Evolutionary conservation across 2,797 vertebrate genomes (phyloP), one percentile per base, ranked within the genome.

Genomic region (Oreochromis mossambicus): DNA sequence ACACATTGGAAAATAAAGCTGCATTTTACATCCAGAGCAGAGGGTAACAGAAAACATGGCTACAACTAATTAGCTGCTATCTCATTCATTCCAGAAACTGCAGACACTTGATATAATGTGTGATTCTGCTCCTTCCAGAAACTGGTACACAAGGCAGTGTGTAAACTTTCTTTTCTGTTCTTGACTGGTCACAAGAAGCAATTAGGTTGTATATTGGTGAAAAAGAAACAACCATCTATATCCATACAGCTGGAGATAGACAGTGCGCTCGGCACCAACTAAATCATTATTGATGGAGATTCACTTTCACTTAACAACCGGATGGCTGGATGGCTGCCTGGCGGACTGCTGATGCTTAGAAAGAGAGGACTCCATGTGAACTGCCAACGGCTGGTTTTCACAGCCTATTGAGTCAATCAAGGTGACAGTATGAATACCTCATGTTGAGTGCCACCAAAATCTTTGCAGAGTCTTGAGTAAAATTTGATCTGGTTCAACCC

Each of bases 211-310:
- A 75, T 83, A 86, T 38, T 79, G 80, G 82, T 84, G 78, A 52
- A 82, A 88, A 89, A 89, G 86, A 90, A 95, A 91, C 90, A 89
- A 17, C 87, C 90, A 89, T 94, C 88, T 89, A 88, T 94, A 91
- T 92, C 89, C 89, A 94, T 92, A 92, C 51, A 89, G 89, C 86
- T 43, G 54, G 21, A 36, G 89, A 92, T 86, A 76, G 90, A 91
- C 87, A 79, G 81, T 80, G 92, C 78, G 85, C 87, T 88, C 13
- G 32, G 61, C 92, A 83, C 79, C 21, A 66, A 81, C 93, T 93
- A 94, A 94, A 95, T 95, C 89, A 88, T 91, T 95, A 95, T 93
- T 93, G 93, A 95, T 95, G 94, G 90, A 88, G 88, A 91, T 94
- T 94, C 92, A 88, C 81, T 94, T 92, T 91, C 85, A 90, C 88